Evolutionary conservation across 2,888 invertebrate species (phyloP).

Genomic region (Oasisia sp.): DNA sequence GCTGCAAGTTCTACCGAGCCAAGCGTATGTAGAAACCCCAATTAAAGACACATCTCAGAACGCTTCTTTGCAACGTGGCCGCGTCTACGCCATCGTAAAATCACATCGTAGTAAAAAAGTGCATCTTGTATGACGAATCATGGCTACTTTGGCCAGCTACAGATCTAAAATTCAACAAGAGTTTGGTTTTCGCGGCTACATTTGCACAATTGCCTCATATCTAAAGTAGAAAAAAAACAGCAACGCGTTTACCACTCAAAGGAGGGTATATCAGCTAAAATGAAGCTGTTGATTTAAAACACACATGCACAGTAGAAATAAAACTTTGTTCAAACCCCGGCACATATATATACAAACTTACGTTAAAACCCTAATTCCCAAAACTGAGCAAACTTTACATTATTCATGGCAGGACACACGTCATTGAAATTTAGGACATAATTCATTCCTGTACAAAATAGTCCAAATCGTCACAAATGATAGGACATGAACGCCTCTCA

Average conservation of each 20-base stretch:
- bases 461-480: neutral
- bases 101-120: neutral
- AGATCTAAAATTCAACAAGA: neutral
- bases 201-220: neutral
- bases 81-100: neutral
- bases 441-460: neutral
- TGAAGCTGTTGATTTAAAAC: neutral
- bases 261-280: neutral
- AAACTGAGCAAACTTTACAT: slow-evolving; percentile 11
- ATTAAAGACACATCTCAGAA: neutral
- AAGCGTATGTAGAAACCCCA: neutral
- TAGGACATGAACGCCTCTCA: neutral
- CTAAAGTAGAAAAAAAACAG: neutral
- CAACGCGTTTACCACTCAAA: neutral
- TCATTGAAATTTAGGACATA: slow-evolving; percentile 1
- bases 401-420: neutral
- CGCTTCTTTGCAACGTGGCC: slow-evolving; percentile 10
- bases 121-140: neutral
- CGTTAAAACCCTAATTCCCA: neutral
- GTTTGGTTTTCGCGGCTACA: neutral
- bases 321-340: neutral
- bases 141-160: neutral
- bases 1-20: neutral
- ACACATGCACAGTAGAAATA: neutral
- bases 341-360: slow-evolving; percentile 1